phyloP scores from a whole-genome alignment of 92 coral and sea anemone genomes.

The Porites rus region DNA sequence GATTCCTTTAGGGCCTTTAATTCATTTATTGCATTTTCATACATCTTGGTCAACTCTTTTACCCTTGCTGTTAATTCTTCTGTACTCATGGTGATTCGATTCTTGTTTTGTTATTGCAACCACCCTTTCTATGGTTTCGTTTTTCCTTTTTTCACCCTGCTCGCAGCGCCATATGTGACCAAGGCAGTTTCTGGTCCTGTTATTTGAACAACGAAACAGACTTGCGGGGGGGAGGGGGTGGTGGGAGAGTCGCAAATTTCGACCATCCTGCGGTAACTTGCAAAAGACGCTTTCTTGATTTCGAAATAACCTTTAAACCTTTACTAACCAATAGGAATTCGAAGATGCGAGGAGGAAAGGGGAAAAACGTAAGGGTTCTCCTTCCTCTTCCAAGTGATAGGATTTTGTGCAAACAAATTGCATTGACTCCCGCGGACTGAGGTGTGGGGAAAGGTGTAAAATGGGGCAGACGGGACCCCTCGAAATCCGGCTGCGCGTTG shows the following conservation, averaged over 20 bases:
- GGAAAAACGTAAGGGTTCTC: too few species aligned
- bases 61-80: slow-evolving; percentile 4
- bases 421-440: slow-evolving; percentile 35
- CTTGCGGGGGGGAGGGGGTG: neutral
- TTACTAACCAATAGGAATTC: too few species aligned
- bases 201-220: neutral
- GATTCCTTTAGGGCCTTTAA: slow-evolving; percentile 25
- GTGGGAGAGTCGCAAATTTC: too few species aligned
- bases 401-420: slow-evolving; percentile 42
- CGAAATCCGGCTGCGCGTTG: slow-evolving; percentile 22
- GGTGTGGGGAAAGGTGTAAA: slow-evolving; percentile 42
- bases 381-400: too few species aligned
- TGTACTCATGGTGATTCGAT: slow-evolving; percentile 22
- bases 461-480: slow-evolving; percentile 17
- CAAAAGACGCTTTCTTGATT: too few species aligned
- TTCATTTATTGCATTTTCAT: neutral
- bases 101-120: slow-evolving; percentile 20
- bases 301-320: too few species aligned
- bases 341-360: neutral
- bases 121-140: slow-evolving; percentile 27
- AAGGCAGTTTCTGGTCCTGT: slow-evolving; percentile 16
- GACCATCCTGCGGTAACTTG: too few species aligned
- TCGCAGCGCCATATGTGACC: slow-evolving; percentile 40
- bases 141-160: slow-evolving; percentile 20
- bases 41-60: slow-evolving; percentile 20